Conservation (phyloP, 1,140 invertebrate genomes). For the Drosophila suzukii region DNA sequence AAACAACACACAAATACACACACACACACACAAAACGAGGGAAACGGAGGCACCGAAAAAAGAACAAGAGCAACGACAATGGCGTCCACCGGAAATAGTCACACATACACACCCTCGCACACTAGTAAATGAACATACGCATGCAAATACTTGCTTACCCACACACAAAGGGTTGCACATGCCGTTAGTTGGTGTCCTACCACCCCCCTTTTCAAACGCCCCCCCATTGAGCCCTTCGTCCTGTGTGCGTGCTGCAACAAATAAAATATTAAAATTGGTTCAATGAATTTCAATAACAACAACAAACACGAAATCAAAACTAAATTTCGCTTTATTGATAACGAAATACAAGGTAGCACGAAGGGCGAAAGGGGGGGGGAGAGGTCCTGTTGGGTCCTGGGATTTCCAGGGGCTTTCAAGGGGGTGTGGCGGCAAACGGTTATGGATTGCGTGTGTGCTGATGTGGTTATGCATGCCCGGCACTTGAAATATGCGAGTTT, state of each 20-base stretch:
- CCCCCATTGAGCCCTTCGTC: slow-evolving; percentile 5
- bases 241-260: slow-evolving; percentile 79
- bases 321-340: slow-evolving; percentile 83
- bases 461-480: slow-evolving; percentile 67
- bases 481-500: slow-evolving; percentile 72
- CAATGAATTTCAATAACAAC: slow-evolving; percentile 83
- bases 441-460: slow-evolving; percentile 50
- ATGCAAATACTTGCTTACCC: slow-evolving; percentile 26
- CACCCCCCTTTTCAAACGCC: background rate
- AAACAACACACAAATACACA: slow-evolving; percentile 62
- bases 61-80: slow-evolving; percentile 67
- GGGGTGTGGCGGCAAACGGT: slow-evolving; percentile 2
- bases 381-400: background rate
- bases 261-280: slow-evolving; percentile 84
- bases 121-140: slow-evolving; percentile 40
- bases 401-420: background rate
- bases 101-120: slow-evolving; percentile 47
- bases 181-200: slow-evolving; percentile 62
- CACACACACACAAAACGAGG: slow-evolving; percentile 20
- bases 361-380: slow-evolving; percentile 11
- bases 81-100: slow-evolving; percentile 78
- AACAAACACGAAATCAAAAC: slow-evolving; percentile 83
- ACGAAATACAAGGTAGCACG: slow-evolving; percentile 74
- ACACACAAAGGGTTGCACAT: slow-evolving; percentile 75
- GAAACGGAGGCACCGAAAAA: slow-evolving; percentile 38